Evolutionary conservation across 2,888 invertebrate genomes (phyloP).

Genomic region (Amblyjoppa fuscipennis): DNA sequence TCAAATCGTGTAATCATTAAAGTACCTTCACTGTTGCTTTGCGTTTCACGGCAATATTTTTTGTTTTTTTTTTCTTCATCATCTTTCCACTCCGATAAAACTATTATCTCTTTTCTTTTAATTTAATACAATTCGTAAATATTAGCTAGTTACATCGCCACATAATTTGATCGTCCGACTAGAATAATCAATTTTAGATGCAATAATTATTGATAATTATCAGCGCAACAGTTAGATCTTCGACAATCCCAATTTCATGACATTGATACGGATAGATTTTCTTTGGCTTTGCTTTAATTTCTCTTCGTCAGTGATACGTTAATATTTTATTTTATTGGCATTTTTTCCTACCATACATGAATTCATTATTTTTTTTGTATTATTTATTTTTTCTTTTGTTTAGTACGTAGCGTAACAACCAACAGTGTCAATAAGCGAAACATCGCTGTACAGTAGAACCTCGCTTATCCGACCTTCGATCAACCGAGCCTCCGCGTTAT

Average conservation of each 20-base stretch:
- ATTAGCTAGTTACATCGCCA: constrained; percentile 38
- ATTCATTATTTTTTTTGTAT: constrained; percentile 12
- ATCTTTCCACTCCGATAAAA: no score
- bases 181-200: constrained; percentile 19
- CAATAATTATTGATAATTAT: constrained; percentile 46
- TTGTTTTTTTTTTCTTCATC: no score
- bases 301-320: neutral
- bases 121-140: neutral
- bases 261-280: constrained; percentile 39
- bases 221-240: constrained; percentile 37
- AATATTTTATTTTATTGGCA: neutral
- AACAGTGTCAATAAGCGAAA: constrained; percentile 33
- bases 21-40: neutral
- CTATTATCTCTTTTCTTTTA: neutral
- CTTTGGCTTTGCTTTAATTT: neutral
- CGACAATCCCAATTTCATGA: constrained; percentile 40
- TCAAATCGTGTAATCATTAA: no score
- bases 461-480: no score
- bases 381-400: neutral
- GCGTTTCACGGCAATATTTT: no score
- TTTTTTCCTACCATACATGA: constrained; percentile 37
- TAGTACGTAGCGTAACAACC: constrained; percentile 48
- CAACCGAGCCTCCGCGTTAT: no score
- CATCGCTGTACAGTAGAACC: neutral
- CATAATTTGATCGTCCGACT: constrained; percentile 41